Evolutionary conservation across 2,888 invertebrate genomes (phyloP), one percentile per base, ranked within the genome.

Genomic region (Caenorhabditis macrosperma): DNA sequence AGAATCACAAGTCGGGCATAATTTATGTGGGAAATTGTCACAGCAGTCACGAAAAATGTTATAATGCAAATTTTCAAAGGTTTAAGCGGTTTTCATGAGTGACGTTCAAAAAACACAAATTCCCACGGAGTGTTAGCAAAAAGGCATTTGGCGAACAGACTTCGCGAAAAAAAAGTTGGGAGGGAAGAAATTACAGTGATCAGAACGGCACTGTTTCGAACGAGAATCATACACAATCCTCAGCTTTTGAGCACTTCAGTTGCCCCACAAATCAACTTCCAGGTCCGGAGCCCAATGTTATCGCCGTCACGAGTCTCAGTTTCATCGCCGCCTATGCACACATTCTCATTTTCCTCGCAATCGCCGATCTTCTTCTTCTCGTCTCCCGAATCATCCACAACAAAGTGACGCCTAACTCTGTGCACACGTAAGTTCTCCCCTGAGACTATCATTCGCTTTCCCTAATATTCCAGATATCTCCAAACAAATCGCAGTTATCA

Each of bases 301-400:
- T 84, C 15, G 85, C 86, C 0, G 44, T 86, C 28, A 66, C 74
- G 1, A 82, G 84, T 54, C 41, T 86, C 33, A 81, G 75, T 30
- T 78, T 83, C 15, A 59, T 86, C 28, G 86, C 83, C 24, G 77
- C 72, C 28, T 86, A 84, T 30, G 79, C 83, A 0, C 86, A 86
- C 48, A 78, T 86, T 17, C 48, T 81, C 24, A 46, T 85, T 2
- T 80, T 82, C 50, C 60, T 83, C 1, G 30, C 78, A 0, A 61
- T 85, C 5, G 77, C 77, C 17, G 83, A 86, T 20, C 12, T 80
- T 10, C 22, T 82, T 6, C 44, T 41, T 35, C 68, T 50, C 26
- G 15, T 50, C 5, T 60, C 63, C 5, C 57, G 54, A 10, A 15
- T 75, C 0, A 55, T 80, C 30, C 75, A 80, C n/a, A 44, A 68